Percentiles rank a stretch among this genome's conserved stretches.
Conservation (phyloP, 2,888 invertebrate genomes). For the Drosophila emarginata region DNA sequence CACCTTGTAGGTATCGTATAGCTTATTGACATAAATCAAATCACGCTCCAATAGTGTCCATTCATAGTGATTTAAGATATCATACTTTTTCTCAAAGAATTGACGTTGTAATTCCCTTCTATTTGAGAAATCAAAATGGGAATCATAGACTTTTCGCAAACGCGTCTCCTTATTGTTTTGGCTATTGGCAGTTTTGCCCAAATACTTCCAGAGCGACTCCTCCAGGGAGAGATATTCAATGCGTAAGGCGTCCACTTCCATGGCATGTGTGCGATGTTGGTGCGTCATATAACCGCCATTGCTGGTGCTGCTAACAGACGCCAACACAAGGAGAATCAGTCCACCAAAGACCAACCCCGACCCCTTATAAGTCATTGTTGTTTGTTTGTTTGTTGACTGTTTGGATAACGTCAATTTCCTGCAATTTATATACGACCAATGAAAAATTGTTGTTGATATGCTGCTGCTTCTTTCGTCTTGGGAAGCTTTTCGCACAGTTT, state of each 20-base stretch:
- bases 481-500: background rate
- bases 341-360: background rate
- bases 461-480: background rate
- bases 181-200: slow-evolving; percentile 64
- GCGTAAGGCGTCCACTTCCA: slow-evolving; percentile 85
- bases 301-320: background rate
- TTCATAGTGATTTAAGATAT: slow-evolving; percentile 84
- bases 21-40: slow-evolving; percentile 85
- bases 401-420: background rate
- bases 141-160: slow-evolving; percentile 79
- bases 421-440: background rate
- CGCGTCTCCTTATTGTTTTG: slow-evolving; percentile 69
- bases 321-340: background rate
- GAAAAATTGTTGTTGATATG: background rate
- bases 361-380: background rate
- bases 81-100: slow-evolving; percentile 71
- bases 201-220: slow-evolving; percentile 78
- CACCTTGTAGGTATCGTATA: slow-evolving; percentile 87
- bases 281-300: background rate
- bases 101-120: slow-evolving; percentile 50
- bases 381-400: background rate
- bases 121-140: slow-evolving; percentile 74
- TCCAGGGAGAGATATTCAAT: slow-evolving; percentile 85
- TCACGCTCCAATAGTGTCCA: slow-evolving; percentile 86
- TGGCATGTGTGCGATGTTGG: slow-evolving; percentile 30